Base-by-base conservation (phyloP, 2,113 vertebrate species). In the Anser cygnoides region DNA sequence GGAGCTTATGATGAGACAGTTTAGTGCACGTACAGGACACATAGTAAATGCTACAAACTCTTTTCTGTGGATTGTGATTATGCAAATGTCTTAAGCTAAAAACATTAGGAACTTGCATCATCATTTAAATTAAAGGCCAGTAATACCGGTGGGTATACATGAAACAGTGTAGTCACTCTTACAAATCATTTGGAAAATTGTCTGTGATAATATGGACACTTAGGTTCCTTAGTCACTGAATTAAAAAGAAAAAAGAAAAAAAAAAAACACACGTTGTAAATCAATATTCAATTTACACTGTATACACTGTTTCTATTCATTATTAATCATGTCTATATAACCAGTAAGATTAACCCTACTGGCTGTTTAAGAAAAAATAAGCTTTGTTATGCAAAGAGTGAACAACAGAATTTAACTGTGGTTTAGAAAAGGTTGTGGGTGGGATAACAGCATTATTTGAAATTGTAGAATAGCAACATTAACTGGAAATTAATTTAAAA, bases 401-500 rank as follows among this genome's bases (percentile, higher is more conserved):
- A 93, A 61, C 71, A 72, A 73, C 31, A 22, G 17, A 66, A 71
- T 80, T 23, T 54, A 79, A 49, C 37, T 91, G n/a, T 71, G 25
- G 5, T n/a, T 86, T 86, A 52, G 43, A 84, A 72, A 54, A 50
- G 52, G 62, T 29, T 29, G 39, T 65, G 81, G 41, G 22, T 87
- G 11, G 19, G 15, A 49, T 84, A 93, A 62, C 54, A 93, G 61
- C 54, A 72, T 95, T 89, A 89, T 57, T 57, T 57, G 29, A 63
- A 63, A 50, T 77, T 28, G 18, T 83, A 9, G 18, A 19, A 49
- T 90, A 94, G 55, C 50, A 92, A 67, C 57, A 71, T 95, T 90
- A 92, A 49, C 17, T 54, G 74, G 65, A 88, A 96, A 83, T 88
- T 88, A 72, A 63, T 94, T 89, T 90, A 6, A 44, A 83, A 91